Evolutionary conservation across 1,140 invertebrate genomes (phyloP), one percentile per base, ranked within the genome.

Genomic region (Armadillidium nasatum): DNA sequence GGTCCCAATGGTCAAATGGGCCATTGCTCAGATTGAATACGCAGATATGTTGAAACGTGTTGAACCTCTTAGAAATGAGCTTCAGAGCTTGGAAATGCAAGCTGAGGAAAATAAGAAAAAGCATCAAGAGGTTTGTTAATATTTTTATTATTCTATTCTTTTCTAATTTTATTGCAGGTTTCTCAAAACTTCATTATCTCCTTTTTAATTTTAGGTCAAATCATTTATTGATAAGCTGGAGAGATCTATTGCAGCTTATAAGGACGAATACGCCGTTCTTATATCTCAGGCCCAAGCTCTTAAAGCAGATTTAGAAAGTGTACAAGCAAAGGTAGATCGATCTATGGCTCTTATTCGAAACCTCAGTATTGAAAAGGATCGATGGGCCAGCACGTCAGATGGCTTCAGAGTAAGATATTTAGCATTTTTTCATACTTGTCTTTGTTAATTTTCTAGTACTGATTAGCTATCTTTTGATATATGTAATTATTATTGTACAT

Each of bases 1-100:
- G 98, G 97, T 71, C n/a, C 97, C 98, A 82, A 93, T 99, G 90
- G 97, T 99, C 0, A 99, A 99, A 88, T 99, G 98, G 98, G 96
- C 96, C 23, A 97, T 95, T 81, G 97, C 98, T 78, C 98, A 96
- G 92, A 94, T 98, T 60, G 94, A 96, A 85, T 99, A 98, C 84
- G 95, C 98, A 0, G 96, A 99, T 82, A 99, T 99, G 94, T 88
- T 99, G 83, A 98, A 98, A 87, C 92, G 95, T 76, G 96, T 99
- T 0, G 97, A 99, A 83, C 98, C 98, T 0, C 85, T 99, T 44
- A 89, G 97, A 60, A 95, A 97, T 82, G 97, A 99, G 85, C 86
- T 99, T 22, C 87, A 90, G 74, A 93, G 91, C 7, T 85, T 99
- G 9, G 95, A 99, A 85, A 88, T 90, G 54, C 95, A 95, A 84